phyloP scores from a whole-genome alignment of 2,113 vertebrate species.

The Nannospalax galili region DNA sequence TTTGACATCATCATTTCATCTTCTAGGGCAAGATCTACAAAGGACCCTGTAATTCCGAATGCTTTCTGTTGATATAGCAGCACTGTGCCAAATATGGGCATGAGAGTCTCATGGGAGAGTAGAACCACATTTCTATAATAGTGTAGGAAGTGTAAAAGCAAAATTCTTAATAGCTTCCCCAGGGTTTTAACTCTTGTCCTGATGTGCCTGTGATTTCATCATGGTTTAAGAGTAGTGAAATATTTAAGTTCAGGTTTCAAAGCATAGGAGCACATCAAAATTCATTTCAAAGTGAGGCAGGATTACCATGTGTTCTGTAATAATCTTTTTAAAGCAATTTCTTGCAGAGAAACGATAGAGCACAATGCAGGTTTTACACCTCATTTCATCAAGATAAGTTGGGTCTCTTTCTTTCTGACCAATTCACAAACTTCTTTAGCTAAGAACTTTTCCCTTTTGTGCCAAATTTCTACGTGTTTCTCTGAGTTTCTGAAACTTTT shows the following conservation, averaged over 20 bases:
- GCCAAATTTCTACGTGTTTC: neutral
- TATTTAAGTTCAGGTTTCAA: conserved; percentile 51
- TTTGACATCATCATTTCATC: neutral
- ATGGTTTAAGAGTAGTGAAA: conserved; percentile 52
- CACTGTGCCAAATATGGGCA: conserved; percentile 38
- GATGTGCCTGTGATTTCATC: conserved; percentile 55
- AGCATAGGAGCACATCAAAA: conserved; percentile 22
- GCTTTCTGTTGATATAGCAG: conserved; percentile 38
- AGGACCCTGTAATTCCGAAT: neutral
- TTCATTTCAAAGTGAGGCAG: neutral
- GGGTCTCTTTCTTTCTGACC: neutral
- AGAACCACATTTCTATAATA: conserved; percentile 46
- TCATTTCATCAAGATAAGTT: neutral
- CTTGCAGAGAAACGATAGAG: conserved; percentile 7
- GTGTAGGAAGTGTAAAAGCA: conserved; percentile 47
- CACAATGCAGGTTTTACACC: neutral
- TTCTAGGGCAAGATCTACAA: conserved; percentile 36
- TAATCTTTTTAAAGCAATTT: conserved; percentile 27
- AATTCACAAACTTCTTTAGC: neutral
- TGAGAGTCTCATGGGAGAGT: neutral
- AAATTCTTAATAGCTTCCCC: conserved; percentile 63
- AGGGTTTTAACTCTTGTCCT: conserved; percentile 35
- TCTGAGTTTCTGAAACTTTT: conserved; percentile 15
- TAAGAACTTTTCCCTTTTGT: neutral
- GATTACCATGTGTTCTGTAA: neutral